phyloP scores from a whole-genome alignment of 2,888 invertebrate species.

The Epinotia bilunana region DNA sequence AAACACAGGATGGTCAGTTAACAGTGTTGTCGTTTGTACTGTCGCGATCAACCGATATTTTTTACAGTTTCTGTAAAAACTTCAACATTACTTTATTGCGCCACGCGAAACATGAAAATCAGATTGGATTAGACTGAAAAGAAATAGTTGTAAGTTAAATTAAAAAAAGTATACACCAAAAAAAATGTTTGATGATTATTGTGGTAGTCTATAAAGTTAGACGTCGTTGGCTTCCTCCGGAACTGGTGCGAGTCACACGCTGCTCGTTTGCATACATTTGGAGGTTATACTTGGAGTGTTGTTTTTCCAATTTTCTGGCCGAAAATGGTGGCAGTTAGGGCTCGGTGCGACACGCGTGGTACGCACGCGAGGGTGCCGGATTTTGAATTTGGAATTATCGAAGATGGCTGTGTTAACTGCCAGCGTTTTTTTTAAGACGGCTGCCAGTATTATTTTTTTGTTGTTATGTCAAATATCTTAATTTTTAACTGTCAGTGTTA shows the following conservation, averaged over 20 bases:
- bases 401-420: constrained; percentile 34
- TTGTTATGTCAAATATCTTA: background rate
- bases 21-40: too few relatives aligned
- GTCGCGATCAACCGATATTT: too few relatives aligned
- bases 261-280: constrained; percentile 70
- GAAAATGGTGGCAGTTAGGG: constrained; percentile 44
- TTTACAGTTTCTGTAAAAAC: too few relatives aligned
- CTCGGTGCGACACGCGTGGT: constrained; percentile 44
- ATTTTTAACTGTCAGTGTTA: too few relatives aligned
- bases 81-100: too few relatives aligned
- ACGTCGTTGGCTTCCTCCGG: constrained; percentile 27
- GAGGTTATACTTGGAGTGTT: constrained; percentile 44
- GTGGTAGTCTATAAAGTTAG: background rate
- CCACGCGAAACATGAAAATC: too few relatives aligned
- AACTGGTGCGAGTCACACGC: constrained; percentile 35
- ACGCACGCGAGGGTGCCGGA: constrained; percentile 45
- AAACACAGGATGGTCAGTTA: too few relatives aligned
- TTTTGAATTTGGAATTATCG: constrained; percentile 41
- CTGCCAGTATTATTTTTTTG: background rate
- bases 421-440: background rate
- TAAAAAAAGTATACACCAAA: background rate
- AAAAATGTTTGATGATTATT: background rate
- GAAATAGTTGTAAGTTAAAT: too few relatives aligned
- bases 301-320: constrained; percentile 45
- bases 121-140: too few relatives aligned